Evolutionary conservation across 2,888 invertebrate genomes (phyloP), one percentile per base, ranked within the genome.

Genomic region (Iselma pallidipennis): DNA sequence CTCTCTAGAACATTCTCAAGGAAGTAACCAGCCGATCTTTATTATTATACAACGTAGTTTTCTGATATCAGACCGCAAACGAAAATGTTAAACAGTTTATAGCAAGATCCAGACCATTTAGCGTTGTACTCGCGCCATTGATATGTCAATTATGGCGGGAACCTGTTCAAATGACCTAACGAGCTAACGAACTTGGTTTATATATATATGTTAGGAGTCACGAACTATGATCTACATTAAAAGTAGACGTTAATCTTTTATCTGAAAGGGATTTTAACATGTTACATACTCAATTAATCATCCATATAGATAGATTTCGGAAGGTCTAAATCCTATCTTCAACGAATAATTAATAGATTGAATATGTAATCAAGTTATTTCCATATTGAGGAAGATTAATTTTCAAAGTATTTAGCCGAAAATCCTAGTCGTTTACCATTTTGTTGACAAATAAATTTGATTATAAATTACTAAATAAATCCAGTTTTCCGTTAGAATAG

Each of bases 81-180:
- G 63, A 65, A 67, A 68, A 68, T 61, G 59, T 65, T 59, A 59
- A 55, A 65, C 65, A 71, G 64, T 69, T 67, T 63, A 68, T 68
- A 61, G 66, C 65, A 58, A 63, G 57, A 66, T 68, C 69, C 62
- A 63, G 70, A 67, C 71, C 72, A 74, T 74, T 76, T 76, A 76
- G 73, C 71, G 74, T 71, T 71, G 66, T 66, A 67, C 68, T 68
- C 66, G 71, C 72, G 71, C 77, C 72, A 76, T 75, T 77, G 76
- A 78, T 77, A 75, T 77, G 78, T 77, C 78, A 78, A 77, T 78
- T 78, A 77, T 69, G 59, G 60, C 59, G 63, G 66, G 65, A 75
- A 75, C 76, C 74, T 71, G 76, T 75, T 76, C 69, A 73, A 72
- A 72, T 74, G 74, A 72, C 71, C 73, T 70, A 68, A 64, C 68